Percentiles rank a stretch among this genome's conserved stretches.
Evolutionary conservation across 2,113 vertebrate species (phyloP).

Genomic region (Zapornia atra): DNA sequence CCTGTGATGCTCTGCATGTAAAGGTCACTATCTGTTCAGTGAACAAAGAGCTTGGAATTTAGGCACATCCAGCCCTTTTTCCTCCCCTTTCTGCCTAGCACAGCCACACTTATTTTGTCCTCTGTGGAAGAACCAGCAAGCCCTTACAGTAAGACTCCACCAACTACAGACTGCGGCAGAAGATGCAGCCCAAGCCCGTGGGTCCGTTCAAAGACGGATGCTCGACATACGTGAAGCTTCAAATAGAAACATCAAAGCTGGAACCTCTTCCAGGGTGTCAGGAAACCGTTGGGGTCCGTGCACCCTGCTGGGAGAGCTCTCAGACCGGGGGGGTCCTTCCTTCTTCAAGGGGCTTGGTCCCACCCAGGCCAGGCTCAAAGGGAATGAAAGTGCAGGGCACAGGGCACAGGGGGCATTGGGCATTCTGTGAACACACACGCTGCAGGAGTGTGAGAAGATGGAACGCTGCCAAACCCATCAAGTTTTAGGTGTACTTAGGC

Average conservation of each 20-base stretch:
- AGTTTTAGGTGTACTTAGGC: not conserved
- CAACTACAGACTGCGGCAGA: not conserved
- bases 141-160: not conserved
- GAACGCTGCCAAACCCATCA: not conserved
- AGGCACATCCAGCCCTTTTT: not conserved
- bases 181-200: not conserved
- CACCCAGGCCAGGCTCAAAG: not conserved
- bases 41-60: not conserved
- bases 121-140: not conserved
- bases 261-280: not conserved
- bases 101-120: not conserved
- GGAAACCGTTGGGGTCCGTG: fast-evolving
- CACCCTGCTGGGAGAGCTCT: not conserved
- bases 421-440: not conserved
- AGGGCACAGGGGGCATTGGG: not conserved
- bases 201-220: not conserved
- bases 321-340: not conserved
- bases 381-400: not conserved
- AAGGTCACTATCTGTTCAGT: not conserved
- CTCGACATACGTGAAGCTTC: not conserved
- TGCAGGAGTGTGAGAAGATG: fast-evolving
- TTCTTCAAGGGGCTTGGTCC: not conserved
- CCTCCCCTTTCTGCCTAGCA: not conserved
- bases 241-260: not conserved
- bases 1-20: not conserved